Base-by-base conservation (phyloP, 1,140 invertebrate genomes). In the Rhopalosiphum maidis region DNA sequence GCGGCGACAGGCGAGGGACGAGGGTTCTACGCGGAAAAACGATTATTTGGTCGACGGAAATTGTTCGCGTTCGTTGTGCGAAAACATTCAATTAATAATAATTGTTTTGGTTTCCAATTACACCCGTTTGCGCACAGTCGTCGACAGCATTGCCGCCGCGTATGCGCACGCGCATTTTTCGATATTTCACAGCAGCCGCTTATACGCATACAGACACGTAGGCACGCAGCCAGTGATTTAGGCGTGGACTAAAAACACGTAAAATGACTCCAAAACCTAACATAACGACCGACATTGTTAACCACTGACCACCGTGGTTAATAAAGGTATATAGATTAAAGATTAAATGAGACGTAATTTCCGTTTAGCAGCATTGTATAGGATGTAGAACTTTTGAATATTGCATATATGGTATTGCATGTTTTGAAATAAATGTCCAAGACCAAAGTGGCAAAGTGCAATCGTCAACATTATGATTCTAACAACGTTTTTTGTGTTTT, bases 1-100 rank as follows among this genome's bases (percentile, higher is more conserved):
- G 23, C 25, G 6, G 46, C 25, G 30, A 8, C 9, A 21, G 15
- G 51, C 46, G 46, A 51, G 21, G 30, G 15, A 35, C 46, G 46
- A 51, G 21, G 30, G n/a, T 51, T 35, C 48, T 88, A 15, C 18
- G n/a, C 2, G 21, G 30, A 86, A 46, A 46, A 86, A 43, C 85
- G 30, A 86, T 46, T 30, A 86, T 86, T 86, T 86, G 60, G 60
- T 6, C 41, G 25, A 46, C 85, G 37, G 37, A 85, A 85, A 86
- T 83, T 87, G 5, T 3, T 48, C 30, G 43, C 46, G 46, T 35
- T 48, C 18, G 43, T 87, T 22, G 46, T n/a, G 46, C 30, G 15
- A 87, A 87, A 46, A 87, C 37, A 86, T 86, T 87, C 23, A 86
- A 46, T 86, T 87, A 87, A 87, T 87, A 48, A n/a, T 48, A 87